phyloP scores from a whole-genome alignment of 1,140 invertebrate species.

The Wasmannia auropunctata region DNA sequence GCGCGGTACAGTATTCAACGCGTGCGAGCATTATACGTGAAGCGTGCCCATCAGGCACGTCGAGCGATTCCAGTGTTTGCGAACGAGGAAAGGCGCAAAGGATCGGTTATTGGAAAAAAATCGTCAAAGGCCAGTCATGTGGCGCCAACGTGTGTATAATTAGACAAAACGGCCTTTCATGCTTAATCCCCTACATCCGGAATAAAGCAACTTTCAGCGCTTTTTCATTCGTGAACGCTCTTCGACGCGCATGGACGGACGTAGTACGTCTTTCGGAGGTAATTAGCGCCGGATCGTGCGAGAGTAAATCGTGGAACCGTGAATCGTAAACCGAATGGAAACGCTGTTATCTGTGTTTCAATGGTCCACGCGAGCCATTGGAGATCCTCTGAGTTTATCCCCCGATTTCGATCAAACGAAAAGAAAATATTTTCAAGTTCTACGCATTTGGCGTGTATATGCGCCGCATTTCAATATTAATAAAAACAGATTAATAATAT shows the following conservation, averaged over 20 bases:
- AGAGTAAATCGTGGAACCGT: conserved; percentile 3
- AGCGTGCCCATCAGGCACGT: neutral
- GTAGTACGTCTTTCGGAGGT: conserved; percentile 24
- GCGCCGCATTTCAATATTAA: neutral
- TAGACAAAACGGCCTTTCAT: conserved; percentile 26
- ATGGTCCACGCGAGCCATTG: neutral
- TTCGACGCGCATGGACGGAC: neutral
- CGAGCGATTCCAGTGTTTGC: neutral
- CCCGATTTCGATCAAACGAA: neutral
- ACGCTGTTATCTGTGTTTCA: neutral
- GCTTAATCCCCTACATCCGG: conserved; percentile 27
- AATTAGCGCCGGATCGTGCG: conserved; percentile 15
- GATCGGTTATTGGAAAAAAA: conserved; percentile 17
- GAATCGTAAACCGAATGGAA: neutral
- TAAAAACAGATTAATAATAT: neutral
- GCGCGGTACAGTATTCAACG: neutral
- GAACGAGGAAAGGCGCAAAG: neutral
- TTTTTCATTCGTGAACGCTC: conserved; percentile 41
- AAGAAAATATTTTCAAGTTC: neutral
- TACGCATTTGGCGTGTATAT: neutral
- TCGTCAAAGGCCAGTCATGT: conserved; percentile 5
- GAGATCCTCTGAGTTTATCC: neutral
- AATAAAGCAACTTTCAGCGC: conserved; percentile 24
- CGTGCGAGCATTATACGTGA: neutral
- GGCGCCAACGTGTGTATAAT: conserved; percentile 21